Percentiles rank a stretch among this genome's conserved stretches.
Conservation (phyloP, 2,888 invertebrate species). For the Ametastegia equiseti region DNA sequence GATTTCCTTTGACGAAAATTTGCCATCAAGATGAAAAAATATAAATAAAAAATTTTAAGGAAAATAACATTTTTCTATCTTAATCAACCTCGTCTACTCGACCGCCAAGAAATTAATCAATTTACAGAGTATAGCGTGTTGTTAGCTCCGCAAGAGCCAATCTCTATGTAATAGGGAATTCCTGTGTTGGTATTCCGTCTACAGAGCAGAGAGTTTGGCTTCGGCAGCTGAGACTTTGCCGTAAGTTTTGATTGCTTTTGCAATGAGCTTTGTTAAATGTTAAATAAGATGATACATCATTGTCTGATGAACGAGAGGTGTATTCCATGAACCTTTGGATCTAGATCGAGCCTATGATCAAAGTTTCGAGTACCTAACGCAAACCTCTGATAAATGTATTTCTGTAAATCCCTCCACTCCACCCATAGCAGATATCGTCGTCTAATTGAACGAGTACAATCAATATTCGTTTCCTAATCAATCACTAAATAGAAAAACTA, state of each 20-base stretch:
- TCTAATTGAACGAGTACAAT: neutral
- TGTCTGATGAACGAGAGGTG: constrained; percentile 55
- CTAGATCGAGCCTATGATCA: constrained; percentile 39
- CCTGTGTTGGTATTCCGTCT: constrained; percentile 67
- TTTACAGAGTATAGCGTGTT: constrained; percentile 8
- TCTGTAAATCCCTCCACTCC: neutral
- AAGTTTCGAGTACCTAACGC: constrained; percentile 8
- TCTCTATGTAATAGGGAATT: constrained; percentile 18
- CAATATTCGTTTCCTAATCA: neutral
- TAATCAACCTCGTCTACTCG: constrained; percentile 15
- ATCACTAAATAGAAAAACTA: neutral
- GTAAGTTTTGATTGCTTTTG: constrained; percentile 74
- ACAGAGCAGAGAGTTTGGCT: constrained; percentile 67
- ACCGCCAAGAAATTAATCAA: constrained; percentile 32
- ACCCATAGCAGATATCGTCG: neutral
- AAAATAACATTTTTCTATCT: neutral
- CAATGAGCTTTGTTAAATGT: constrained; percentile 75
- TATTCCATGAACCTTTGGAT: constrained; percentile 40
- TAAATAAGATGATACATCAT: constrained; percentile 71
- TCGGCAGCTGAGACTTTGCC: constrained; percentile 65
- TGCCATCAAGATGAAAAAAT: neutral
- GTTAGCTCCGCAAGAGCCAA: neutral
- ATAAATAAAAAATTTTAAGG: neutral
- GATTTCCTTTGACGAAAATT: neutral
- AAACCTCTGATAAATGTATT: constrained; percentile 30